Conservation (phyloP, 2,113 vertebrate genomes). For the Cyprinus carpio region DNA sequence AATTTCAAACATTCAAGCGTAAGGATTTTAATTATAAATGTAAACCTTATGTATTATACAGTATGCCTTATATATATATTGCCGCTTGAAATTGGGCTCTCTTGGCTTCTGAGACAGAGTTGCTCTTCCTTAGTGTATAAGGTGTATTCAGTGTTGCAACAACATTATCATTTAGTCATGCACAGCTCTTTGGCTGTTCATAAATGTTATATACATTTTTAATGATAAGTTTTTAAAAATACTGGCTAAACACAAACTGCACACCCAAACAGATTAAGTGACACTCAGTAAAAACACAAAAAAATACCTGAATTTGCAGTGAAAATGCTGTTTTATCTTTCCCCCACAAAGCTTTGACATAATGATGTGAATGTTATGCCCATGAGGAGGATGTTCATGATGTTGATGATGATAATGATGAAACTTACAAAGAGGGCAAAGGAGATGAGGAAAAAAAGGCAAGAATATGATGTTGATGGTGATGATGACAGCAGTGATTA, state of each 20-base stretch:
- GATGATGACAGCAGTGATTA: slow-evolving; percentile 44
- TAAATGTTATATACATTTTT: slow-evolving; percentile 36
- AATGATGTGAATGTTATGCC: slow-evolving; percentile 10
- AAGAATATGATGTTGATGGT: slow-evolving; percentile 22
- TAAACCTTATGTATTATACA: neutral
- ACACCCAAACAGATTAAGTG: neutral
- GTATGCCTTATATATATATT: neutral
- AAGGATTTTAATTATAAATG: neutral
- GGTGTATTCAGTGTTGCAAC: neutral
- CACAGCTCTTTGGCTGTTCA: neutral
- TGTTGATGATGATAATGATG: slow-evolving; percentile 10
- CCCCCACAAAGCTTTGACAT: neutral
- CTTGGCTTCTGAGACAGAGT: neutral
- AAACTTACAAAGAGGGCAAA: slow-evolving; percentile 26
- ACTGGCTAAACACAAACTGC: neutral
- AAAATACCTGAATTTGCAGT: neutral
- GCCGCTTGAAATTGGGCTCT: neutral
- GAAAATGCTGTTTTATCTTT: neutral
- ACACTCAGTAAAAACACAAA: neutral
- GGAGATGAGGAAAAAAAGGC: neutral
- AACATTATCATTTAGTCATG: slow-evolving; percentile 24
- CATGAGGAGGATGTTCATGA: slow-evolving; percentile 24
- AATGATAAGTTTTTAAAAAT: slow-evolving; percentile 44
- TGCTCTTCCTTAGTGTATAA: neutral
- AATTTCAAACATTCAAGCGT: neutral